Percentiles rank a stretch among this genome's conserved stretches.
Evolutionary conservation across 23 tunicate species (phyloP).

Genomic region (Aplidium turbinatum): DNA sequence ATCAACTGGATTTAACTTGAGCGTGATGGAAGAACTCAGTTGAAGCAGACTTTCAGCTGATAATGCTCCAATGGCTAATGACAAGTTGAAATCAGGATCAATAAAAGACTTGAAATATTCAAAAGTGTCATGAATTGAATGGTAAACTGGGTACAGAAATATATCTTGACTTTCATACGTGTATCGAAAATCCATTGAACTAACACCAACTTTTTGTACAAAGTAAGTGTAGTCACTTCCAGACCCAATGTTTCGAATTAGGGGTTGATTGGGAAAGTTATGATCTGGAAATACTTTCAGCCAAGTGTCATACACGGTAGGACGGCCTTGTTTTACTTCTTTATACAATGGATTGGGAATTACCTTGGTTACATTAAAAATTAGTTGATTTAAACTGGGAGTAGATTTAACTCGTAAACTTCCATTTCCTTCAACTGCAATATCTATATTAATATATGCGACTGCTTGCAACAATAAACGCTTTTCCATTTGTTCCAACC

Average conservation of each 20-base stretch:
- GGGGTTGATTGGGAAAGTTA: constrained; percentile 43
- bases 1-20: constrained; percentile 59
- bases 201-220: constrained; percentile 74
- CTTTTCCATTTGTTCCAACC: constrained; percentile 96
- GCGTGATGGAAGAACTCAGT: constrained; percentile 27
- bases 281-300: constrained; percentile 38
- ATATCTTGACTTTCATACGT: constrained; percentile 35
- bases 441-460: constrained; percentile 80
- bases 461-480: constrained; percentile 62
- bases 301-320: constrained; percentile 92
- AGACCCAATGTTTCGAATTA: constrained; percentile 51
- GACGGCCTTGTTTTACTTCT: constrained; percentile 47
- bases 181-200: constrained; percentile 76
- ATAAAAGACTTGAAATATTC: constrained; percentile 69
- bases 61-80: constrained; percentile 57
- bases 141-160: constrained; percentile 85
- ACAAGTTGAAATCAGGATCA: constrained; percentile 63
- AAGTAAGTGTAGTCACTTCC: constrained; percentile 86
- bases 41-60: constrained; percentile 46
- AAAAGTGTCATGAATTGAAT: constrained; percentile 85
- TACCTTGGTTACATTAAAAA: constrained; percentile 44
- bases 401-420: constrained; percentile 66
- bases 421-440: constrained; percentile 81
- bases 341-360: constrained; percentile 57
- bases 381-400: constrained; percentile 48